Conservation (phyloP, 2,888 invertebrate species). For the Tridacna crocea region DNA sequence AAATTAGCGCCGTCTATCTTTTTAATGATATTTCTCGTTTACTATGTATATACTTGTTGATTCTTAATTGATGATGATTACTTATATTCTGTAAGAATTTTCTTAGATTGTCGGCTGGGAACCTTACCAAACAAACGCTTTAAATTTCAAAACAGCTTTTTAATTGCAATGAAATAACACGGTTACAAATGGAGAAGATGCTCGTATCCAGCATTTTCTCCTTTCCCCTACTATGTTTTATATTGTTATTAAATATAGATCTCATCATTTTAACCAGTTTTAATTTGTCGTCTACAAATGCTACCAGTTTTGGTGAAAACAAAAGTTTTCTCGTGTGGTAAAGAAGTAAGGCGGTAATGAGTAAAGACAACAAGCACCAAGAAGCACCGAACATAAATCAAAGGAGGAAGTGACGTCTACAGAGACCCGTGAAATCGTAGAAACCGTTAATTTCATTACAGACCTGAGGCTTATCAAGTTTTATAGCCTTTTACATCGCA, state of each 20-base stretch:
- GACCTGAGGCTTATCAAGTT: constrained; percentile 49
- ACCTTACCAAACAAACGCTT: neutral
- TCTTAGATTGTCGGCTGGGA: too few species aligned
- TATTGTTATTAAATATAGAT: neutral
- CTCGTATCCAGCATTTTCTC: neutral
- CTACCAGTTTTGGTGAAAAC: too few species aligned
- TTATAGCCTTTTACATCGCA: constrained; percentile 50
- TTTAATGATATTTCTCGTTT: too few species aligned
- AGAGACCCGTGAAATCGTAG: constrained; percentile 40
- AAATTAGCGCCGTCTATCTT: too few species aligned
- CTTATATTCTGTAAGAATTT: too few species aligned
- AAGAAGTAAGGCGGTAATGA: too few species aligned
- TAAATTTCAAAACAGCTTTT: too few species aligned
- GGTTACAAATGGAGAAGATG: neutral
- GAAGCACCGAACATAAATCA: constrained; percentile 37
- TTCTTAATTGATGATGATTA: too few species aligned
- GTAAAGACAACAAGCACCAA: neutral
- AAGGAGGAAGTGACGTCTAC: constrained; percentile 22
- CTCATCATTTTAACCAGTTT: too few species aligned
- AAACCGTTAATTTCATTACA: constrained; percentile 44
- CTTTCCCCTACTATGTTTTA: neutral
- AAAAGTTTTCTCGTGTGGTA: too few species aligned
- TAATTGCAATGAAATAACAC: neutral
- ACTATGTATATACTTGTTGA: too few species aligned
- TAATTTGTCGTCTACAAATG: too few species aligned